phyloP scores from a whole-genome alignment of 92 coral and sea anemone species.

The Epizoanthus rinbou region DNA sequence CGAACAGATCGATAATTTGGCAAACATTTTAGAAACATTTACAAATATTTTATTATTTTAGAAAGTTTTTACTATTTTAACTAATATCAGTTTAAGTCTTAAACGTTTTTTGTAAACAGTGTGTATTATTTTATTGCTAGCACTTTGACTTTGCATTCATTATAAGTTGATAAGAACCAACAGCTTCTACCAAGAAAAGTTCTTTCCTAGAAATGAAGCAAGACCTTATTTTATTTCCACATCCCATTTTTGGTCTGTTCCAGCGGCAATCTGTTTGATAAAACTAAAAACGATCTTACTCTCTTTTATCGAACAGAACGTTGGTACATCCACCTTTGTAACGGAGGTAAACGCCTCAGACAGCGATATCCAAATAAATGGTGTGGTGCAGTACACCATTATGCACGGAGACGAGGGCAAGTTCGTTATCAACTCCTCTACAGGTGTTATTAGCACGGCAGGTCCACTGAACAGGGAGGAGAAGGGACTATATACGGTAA shows the following conservation, averaged over 20 bases:
- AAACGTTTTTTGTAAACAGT: no score
- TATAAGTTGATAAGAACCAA: no score
- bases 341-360: constrained; percentile 93
- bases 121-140: no score
- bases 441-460: constrained; percentile 77
- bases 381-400: constrained; percentile 73
- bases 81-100: no score
- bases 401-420: constrained; percentile 83
- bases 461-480: constrained; percentile 77
- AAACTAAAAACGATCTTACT: no score
- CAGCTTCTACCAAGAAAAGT: no score
- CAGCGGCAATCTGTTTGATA: neutral
- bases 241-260: neutral
- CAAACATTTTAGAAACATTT: no score
- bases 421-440: constrained; percentile 65
- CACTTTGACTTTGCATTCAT: no score
- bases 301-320: constrained; percentile 57
- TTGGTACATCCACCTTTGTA: constrained; percentile 66
- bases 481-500: constrained; percentile 70
- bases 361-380: constrained; percentile 71
- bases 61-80: no score
- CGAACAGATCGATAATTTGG: no score
- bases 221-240: neutral
- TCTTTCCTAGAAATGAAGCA: neutral
- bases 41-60: no score